Evolutionary conservation across 2,797 vertebrate species (phyloP).

Genomic region (Brachymystax lenok): DNA sequence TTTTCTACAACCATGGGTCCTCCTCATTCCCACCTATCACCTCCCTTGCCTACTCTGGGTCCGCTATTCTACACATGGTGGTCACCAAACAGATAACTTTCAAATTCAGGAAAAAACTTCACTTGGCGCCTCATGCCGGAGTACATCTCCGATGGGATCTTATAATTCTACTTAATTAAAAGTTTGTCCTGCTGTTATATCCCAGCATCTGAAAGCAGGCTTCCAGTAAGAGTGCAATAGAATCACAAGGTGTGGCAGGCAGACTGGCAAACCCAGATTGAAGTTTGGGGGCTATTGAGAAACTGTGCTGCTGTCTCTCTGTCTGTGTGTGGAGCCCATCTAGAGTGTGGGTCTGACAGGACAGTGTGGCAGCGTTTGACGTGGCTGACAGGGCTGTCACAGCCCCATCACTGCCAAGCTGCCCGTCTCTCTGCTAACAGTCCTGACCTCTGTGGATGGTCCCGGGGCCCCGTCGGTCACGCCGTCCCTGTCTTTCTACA

Average conservation of each 20-base stretch:
- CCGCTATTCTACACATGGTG: too few species aligned
- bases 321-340: slow-evolving; percentile 24
- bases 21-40: too few species aligned
- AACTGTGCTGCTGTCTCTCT: slow-evolving; percentile 22
- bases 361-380: slow-evolving; percentile 56
- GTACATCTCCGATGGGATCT: neutral
- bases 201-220: neutral
- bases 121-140: neutral
- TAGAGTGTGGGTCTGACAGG: slow-evolving; percentile 67
- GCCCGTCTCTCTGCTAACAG: slow-evolving; percentile 57
- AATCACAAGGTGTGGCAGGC: slow-evolving; percentile 11
- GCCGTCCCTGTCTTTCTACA: slow-evolving; percentile 80
- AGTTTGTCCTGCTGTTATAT: neutral
- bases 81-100: neutral
- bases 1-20: too few species aligned
- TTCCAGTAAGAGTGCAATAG: neutral
- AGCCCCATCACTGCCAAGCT: slow-evolving; percentile 73
- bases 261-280: slow-evolving; percentile 30
- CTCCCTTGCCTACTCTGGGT: too few species aligned
- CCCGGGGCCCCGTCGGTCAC: slow-evolving; percentile 73
- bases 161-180: neutral
- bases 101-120: neutral
- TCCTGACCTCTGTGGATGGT: slow-evolving; percentile 78
- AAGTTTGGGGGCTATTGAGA: slow-evolving; percentile 46
- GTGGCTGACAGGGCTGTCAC: slow-evolving; percentile 81